Evolutionary conservation across 2,888 invertebrate species (phyloP).

Genomic region (Hyposoter didymator): DNA sequence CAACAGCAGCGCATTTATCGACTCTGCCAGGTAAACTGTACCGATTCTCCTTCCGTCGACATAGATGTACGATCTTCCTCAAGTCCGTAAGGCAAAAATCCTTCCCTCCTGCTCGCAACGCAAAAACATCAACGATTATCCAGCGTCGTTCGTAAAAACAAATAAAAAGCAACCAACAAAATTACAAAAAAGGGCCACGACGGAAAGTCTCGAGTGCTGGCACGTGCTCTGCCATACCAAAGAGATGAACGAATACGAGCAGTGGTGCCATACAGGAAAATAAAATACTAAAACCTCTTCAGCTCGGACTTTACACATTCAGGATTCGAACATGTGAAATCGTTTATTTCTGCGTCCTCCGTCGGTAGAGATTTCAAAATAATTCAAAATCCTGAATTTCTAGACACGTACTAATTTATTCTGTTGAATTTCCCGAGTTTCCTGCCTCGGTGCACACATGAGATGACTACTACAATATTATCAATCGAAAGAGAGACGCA

Average conservation of each 20-base stretch:
- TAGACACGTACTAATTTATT: neutral
- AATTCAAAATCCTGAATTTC: neutral
- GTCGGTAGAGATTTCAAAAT: conserved; percentile 25
- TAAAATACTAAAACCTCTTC: conserved; percentile 16
- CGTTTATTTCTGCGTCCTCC: conserved; percentile 9
- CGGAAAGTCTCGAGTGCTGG: conserved; percentile 9
- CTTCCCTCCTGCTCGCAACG: conserved; percentile 12
- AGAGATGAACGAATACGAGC: conserved; percentile 23
- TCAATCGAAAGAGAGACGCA: neutral
- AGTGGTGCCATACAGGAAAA: conserved; percentile 13
- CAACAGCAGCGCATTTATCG: conserved; percentile 19
- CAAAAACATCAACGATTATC: conserved; percentile 60
- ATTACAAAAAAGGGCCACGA: conserved; percentile 9
- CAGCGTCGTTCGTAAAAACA: conserved; percentile 1
- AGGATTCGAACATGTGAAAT: conserved; percentile 22
- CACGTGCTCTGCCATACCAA: conserved; percentile 47
- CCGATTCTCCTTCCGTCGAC: conserved; percentile 49
- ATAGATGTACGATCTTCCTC: conserved; percentile 62
- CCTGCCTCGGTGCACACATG: neutral
- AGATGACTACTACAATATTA: neutral
- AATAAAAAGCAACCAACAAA: conserved; percentile 32
- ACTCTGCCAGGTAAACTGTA: conserved; percentile 39
- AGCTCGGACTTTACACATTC: conserved; percentile 27
- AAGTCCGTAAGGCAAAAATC: conserved; percentile 57
- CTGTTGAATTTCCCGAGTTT: neutral